Conservation (phyloP, 2,888 invertebrate species). For the Exephanes ischioxanthus region DNA sequence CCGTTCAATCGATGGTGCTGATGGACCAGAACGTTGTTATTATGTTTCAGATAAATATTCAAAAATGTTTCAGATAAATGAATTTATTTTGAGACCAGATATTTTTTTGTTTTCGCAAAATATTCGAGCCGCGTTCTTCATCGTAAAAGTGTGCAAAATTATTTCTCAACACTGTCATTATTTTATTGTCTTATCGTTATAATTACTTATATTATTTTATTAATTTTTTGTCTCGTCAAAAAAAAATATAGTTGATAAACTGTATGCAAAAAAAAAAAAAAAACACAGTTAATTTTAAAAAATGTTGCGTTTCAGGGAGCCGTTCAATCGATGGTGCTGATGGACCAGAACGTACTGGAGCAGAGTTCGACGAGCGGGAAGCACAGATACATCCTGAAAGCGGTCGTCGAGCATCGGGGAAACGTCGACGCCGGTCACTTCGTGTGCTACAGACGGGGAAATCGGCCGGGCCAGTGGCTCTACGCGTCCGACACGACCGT, state of each 20-base stretch:
- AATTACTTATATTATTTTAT: not conserved
- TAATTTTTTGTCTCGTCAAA: not conserved
- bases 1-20: no score
- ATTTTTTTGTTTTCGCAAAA: no score
- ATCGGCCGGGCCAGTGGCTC: slow-evolving; percentile 87
- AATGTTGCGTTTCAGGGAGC: slow-evolving; percentile 79
- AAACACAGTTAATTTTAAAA: no score
- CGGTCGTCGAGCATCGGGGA: slow-evolving; percentile 96
- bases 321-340: slow-evolving; percentile 86
- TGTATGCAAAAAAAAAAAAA: not conserved
- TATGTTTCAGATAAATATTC: no score
- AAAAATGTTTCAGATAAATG: no score
- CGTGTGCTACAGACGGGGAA: slow-evolving; percentile 95
- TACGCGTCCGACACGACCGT: slow-evolving; percentile 89
- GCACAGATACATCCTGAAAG: slow-evolving; percentile 91
- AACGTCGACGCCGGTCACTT: slow-evolving; percentile 97
- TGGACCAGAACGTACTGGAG: slow-evolving; percentile 72
- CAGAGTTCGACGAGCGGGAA: slow-evolving; percentile 84
- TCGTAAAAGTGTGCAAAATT: no score
- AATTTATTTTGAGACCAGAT: no score
- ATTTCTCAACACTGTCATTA: no score
- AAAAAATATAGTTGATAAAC: no score
- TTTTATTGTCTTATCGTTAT: no score
- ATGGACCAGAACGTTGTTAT: no score
- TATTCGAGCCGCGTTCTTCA: no score